Base-by-base conservation (phyloP, 2,888 invertebrate species). In the Phymatocera aterrima region DNA sequence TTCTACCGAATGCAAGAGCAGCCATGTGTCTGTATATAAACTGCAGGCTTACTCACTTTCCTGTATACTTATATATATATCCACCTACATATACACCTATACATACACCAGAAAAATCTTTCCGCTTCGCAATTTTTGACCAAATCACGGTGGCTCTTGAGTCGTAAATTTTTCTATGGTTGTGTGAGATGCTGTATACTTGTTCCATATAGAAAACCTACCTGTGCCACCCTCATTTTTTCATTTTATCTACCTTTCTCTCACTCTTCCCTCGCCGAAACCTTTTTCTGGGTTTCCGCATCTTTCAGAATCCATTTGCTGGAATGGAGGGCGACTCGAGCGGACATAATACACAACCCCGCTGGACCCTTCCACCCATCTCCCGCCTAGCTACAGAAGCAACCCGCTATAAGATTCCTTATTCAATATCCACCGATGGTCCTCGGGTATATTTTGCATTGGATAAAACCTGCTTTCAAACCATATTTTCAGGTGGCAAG, bases 301-400 rank as follows among this genome's bases (percentile, higher is more conserved):
- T 85, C 86, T 85, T 86, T 86, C 83, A 80, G 83, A 85, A 82
- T 80, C 84, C 85, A 87, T 88, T 87, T 86, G 84, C 84, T 83
- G 83, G 80, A 79, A 83, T 79, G 82, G 80, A 81, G 82, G 81
- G 77, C 82, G 84, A 84, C 81, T 83, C 84, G 79, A 81, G 83
- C 84, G 84, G 80, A 83, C 81, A 85, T 86, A 83, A 83, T 82
- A 80, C 80, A 70, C 61, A 48, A 77, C 78, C 78, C 78, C 78
- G 24, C 80, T 77, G 78, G 79, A 80, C 79, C 74, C 70, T 79
- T 70, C 65, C 80, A 24, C 21, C 24, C 72, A 48, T 40, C 75
- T 75, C 51, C 74, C 78, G 64, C 77, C 74, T 57, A 78, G 79
- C 82, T 80, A 80, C 81, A 78, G 80, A 72, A 78, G 64, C 79